A percentile compares a stretch with the other conserved stretches of the same genome.
Conservation (phyloP, 2,113 vertebrate genomes). For the Nibea coibor region DNA sequence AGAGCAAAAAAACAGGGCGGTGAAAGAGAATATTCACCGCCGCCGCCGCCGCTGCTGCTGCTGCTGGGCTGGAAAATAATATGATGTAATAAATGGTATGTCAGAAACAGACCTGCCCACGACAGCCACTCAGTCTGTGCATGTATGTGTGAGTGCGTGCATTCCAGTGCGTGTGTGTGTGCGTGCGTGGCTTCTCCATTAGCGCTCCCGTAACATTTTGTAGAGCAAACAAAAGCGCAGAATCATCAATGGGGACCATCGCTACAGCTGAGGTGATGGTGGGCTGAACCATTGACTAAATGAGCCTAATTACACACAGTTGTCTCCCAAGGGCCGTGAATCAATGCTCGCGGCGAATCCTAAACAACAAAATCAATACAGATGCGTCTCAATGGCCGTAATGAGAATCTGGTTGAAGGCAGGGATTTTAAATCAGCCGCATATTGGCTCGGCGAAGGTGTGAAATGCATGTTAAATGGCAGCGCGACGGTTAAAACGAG, state of each 20-base stretch:
- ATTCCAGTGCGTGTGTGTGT: neutral
- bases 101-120: slow-evolving; percentile 59
- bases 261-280: slow-evolving; percentile 5
- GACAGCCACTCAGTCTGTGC: slow-evolving; percentile 26
- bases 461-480: slow-evolving; percentile 36
- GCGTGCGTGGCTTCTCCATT: slow-evolving; percentile 44
- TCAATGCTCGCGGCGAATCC: slow-evolving; percentile 64
- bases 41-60: slow-evolving; percentile 34
- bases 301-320: slow-evolving; percentile 66
- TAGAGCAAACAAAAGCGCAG: slow-evolving; percentile 22
- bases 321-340: slow-evolving; percentile 60
- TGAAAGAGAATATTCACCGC: slow-evolving; percentile 64
- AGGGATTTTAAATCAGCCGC: slow-evolving; percentile 41
- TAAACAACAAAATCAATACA: slow-evolving; percentile 68
- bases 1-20: slow-evolving; percentile 54
- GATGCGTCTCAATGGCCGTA: slow-evolving; percentile 55
- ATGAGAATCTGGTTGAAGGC: slow-evolving; percentile 47
- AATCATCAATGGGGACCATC: slow-evolving; percentile 23
- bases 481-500: slow-evolving; percentile 8
- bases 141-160: neutral
- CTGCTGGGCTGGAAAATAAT: slow-evolving; percentile 72
- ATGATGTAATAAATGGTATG: slow-evolving; percentile 74
- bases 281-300: slow-evolving; percentile 43
- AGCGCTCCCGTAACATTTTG: slow-evolving; percentile 35
- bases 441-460: slow-evolving; percentile 16